Evolutionary conservation across 2,113 vertebrate species (phyloP).

Genomic region (Columba livia): DNA sequence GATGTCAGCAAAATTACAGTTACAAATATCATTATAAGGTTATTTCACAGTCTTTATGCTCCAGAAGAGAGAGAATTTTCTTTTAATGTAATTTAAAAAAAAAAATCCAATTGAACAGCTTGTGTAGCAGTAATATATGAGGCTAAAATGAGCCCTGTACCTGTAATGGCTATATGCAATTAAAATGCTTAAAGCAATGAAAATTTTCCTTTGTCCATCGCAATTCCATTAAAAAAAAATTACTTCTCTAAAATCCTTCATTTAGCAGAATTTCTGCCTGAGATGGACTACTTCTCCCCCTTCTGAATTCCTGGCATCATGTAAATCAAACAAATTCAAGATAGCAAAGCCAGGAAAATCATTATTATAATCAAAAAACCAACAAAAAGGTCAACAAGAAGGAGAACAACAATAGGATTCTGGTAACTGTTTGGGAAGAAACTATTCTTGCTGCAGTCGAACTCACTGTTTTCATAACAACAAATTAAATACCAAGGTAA

Average conservation of each 20-base stretch:
- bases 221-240: neutral
- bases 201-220: neutral
- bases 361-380: constrained; percentile 44
- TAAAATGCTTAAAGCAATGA: neutral
- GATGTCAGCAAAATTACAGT: neutral
- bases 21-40: neutral
- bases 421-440: constrained; percentile 66
- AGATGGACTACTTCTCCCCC: neutral
- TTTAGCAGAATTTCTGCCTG: constrained; percentile 9
- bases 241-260: neutral
- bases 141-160: neutral
- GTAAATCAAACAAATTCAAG: constrained; percentile 52
- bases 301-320: constrained; percentile 28
- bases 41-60: neutral
- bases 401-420: constrained; percentile 65
- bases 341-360: constrained; percentile 45
- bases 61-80: neutral
- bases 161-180: neutral
- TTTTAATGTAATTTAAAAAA: neutral
- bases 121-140: neutral
- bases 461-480: constrained; percentile 63
- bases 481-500: constrained; percentile 52
- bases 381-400: constrained; percentile 60
- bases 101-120: neutral
- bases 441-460: constrained; percentile 47